Evolutionary conservation across 2,797 vertebrate genomes (phyloP).

Genomic region (Falco berigora): DNA sequence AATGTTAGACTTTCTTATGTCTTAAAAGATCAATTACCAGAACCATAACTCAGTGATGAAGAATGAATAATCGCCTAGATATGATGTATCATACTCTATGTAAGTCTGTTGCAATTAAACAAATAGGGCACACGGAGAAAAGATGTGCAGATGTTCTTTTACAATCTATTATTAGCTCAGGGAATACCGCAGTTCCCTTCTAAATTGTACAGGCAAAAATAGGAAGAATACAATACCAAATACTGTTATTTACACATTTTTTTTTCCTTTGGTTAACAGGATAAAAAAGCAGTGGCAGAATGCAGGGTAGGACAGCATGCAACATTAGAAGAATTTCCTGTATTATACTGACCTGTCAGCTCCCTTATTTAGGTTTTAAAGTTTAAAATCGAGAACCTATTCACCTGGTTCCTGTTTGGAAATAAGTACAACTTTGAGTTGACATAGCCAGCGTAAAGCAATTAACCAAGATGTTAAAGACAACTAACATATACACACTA

Average conservation of each 20-base stretch:
- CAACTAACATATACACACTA: background rate
- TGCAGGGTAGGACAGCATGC: background rate
- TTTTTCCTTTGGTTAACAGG: background rate
- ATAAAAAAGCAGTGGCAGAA: background rate
- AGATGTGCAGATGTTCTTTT: slow-evolving; percentile 72
- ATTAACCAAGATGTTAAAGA: background rate
- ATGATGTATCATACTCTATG: slow-evolving; percentile 66
- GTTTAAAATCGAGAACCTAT: slow-evolving; percentile 4
- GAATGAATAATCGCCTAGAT: slow-evolving; percentile 73
- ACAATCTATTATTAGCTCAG: slow-evolving; percentile 56
- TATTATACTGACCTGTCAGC: background rate
- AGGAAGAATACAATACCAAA: background rate
- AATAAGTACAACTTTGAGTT: background rate
- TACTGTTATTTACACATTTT: slow-evolving; percentile 13
- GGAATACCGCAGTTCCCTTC: slow-evolving; percentile 35
- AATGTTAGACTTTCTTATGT: slow-evolving; percentile 65
- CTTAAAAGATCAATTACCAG: slow-evolving; percentile 74
- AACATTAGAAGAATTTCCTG: background rate
- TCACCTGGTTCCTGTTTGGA: background rate
- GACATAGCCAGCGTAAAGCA: background rate
- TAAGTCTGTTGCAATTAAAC: slow-evolving; percentile 71
- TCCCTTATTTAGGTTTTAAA: background rate
- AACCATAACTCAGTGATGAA: slow-evolving; percentile 69
- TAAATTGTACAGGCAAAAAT: background rate
- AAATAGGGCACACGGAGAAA: slow-evolving; percentile 64